Base-by-base conservation (phyloP, 2,888 invertebrate genomes). In the Standfussiana lucernea region DNA sequence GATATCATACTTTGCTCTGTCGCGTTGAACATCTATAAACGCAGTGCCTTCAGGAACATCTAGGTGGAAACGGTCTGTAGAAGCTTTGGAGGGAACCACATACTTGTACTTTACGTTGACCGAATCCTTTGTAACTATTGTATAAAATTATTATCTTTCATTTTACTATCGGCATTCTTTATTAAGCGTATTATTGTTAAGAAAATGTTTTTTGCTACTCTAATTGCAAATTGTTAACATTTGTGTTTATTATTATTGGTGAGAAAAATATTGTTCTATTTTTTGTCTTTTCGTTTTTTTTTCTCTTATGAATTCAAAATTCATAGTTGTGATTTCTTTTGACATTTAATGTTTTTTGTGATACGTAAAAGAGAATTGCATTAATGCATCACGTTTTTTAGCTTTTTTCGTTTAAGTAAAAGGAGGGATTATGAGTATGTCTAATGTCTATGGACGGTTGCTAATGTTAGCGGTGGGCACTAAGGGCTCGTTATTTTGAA, bases 301-400 rank as follows among this genome's bases (percentile, higher is more conserved):
- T 90, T 93, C 92, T 93, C 93, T 94, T 94, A 94, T 97, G 97
- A 97, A 97, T 97, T 97, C 88, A 93, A 96, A 97, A 97, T 97
- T 97, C 97, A 96, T 96, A 96, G 92, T 96, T 97, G 97, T 97
- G 97, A 97, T 97, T 97, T 96, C 93, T 95, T 96, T 95, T 94
- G 95, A 96, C 96, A 96, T 96, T 94, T 94, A 96, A 96, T 96
- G 96, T 96, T 96, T 95, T 95, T 96, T 96, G 96, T 96, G 96
- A 96, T 96, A 96, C 93, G 93, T 95, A 94, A 94, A 94, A 94
- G 92, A 93, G 93, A 94, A 93, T 94, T 95, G 96, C 96, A 96
- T 95, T 95, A 96, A 96, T 95, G 96, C 96, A 94, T 94, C 95
- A 95, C 93, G 92, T 94, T 94, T 93, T 94, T 93, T 92, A 92